Percentiles rank a stretch among this genome's conserved stretches.
Evolutionary conservation across 2,797 vertebrate species (phyloP).

Genomic region (Etheostoma nigrum): DNA sequence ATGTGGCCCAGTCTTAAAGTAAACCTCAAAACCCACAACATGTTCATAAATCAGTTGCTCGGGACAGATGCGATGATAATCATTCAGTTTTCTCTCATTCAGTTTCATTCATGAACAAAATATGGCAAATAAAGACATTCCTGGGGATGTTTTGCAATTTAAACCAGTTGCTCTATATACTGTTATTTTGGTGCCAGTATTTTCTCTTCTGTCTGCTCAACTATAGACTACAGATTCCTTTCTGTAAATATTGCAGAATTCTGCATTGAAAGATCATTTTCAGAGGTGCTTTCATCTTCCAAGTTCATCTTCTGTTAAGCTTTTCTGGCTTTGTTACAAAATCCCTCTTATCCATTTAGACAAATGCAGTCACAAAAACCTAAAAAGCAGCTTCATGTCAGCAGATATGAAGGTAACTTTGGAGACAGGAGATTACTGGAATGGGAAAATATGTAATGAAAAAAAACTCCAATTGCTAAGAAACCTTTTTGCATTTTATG

Average conservation of each 20-base stretch:
- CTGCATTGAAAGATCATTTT: slow-evolving; percentile 45
- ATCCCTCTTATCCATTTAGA: slow-evolving; percentile 41
- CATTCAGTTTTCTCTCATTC: slow-evolving; percentile 23
- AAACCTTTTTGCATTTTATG: neutral
- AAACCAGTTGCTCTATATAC: slow-evolving; percentile 26
- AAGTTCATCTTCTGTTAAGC: slow-evolving; percentile 18
- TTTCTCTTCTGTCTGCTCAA: slow-evolving; percentile 5
- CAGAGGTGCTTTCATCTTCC: slow-evolving; percentile 40
- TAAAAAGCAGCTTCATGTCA: slow-evolving; percentile 30
- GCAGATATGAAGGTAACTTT: slow-evolving; percentile 17
- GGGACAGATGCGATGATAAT: slow-evolving; percentile 45
- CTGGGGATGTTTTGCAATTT: slow-evolving; percentile 37
- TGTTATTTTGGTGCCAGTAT: slow-evolving; percentile 27
- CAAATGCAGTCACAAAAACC: slow-evolving; percentile 31
- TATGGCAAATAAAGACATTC: slow-evolving; percentile 35
- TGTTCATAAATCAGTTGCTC: slow-evolving; percentile 70
- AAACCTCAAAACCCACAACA: slow-evolving; percentile 76
- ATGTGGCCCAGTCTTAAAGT: slow-evolving; percentile 69
- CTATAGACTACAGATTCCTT: slow-evolving; percentile 12
- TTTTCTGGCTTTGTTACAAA: slow-evolving; percentile 42
- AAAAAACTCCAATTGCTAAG: neutral
- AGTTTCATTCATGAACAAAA: slow-evolving; percentile 29
- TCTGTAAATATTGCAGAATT: slow-evolving; percentile 39
- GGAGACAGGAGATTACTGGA: neutral
- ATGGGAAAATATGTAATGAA: neutral